Conservation (phyloP, 2,888 invertebrate species). For the Dendrolimus pini region DNA sequence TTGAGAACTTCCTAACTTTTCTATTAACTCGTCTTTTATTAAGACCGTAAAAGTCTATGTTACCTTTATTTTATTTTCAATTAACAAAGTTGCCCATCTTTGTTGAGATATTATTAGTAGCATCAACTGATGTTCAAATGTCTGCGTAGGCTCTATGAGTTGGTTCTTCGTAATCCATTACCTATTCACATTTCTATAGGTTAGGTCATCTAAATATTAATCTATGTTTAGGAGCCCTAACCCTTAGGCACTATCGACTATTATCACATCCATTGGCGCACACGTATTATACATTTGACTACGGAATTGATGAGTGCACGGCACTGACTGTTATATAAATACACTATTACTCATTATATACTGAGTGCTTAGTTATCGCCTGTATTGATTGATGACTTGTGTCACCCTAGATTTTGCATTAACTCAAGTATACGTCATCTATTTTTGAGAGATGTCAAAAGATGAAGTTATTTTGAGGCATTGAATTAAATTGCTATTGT, state of each 20-base stretch:
- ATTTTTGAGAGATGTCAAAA: too few relatives aligned
- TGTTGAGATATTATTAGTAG: too few relatives aligned
- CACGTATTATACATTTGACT: background rate
- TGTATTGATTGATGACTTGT: background rate
- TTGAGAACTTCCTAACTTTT: too few relatives aligned
- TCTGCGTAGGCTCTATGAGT: conserved; percentile 13
- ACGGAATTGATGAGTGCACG: background rate
- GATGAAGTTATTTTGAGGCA: too few relatives aligned
- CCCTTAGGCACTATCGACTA: background rate
- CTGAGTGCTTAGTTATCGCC: background rate
- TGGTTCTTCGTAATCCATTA: conserved; percentile 50
- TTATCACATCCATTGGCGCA: background rate
- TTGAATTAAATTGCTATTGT: too few relatives aligned
- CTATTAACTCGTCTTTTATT: too few relatives aligned
- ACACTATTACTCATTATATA: conserved; percentile 8
- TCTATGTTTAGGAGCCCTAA: background rate
- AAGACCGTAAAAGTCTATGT: too few relatives aligned
- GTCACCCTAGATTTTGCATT: background rate
- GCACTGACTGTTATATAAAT: conserved; percentile 3
- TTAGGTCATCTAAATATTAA: conserved; percentile 14
- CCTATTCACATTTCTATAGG: conserved; percentile 33
- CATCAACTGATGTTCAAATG: too few relatives aligned
- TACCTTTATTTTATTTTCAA: too few relatives aligned
- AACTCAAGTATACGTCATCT: background rate
- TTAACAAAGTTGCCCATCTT: too few relatives aligned